Percentiles rank a stretch among this genome's conserved stretches.
Evolutionary conservation across 2,113 vertebrate genomes (phyloP).

Genomic region (Potamarius usumacintae): DNA sequence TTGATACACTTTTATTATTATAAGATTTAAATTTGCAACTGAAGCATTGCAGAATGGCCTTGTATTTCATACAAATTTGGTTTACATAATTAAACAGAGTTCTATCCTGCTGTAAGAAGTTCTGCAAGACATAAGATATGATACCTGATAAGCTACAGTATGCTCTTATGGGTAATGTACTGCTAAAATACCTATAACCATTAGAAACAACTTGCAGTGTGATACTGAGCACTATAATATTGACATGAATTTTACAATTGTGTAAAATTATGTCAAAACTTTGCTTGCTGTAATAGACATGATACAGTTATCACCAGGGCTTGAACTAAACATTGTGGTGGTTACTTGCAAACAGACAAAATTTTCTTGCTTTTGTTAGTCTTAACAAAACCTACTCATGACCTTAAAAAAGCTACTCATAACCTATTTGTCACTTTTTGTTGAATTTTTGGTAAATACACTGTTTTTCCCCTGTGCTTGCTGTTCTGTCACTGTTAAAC

Average conservation of each 20-base stretch:
- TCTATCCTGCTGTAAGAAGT: neutral
- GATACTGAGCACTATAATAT: neutral
- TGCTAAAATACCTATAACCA: neutral
- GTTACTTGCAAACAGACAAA: neutral
- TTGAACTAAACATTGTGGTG: neutral
- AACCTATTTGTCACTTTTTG: neutral
- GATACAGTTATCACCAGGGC: neutral
- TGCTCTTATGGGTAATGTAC: conserved; percentile 13
- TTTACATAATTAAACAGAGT: neutral
- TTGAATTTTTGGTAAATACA: neutral
- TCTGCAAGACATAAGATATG: neutral
- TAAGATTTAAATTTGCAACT: neutral
- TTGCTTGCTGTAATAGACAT: neutral
- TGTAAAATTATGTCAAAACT: neutral
- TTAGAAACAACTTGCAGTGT: neutral
- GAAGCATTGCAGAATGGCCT: conserved; percentile 3
- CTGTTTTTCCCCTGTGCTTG: too few relatives aligned
- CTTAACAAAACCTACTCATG: neutral
- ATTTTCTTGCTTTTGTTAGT: neutral
- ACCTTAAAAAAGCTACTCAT: neutral
- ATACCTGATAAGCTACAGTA: neutral
- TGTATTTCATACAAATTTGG: conserved; percentile 1
- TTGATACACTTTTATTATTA: neutral
- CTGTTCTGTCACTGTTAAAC: too few relatives aligned
- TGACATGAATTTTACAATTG: neutral